Percentiles rank a stretch among this genome's conserved stretches.
Conservation (phyloP, 2,113 vertebrate species). For the Platysteira castanea region DNA sequence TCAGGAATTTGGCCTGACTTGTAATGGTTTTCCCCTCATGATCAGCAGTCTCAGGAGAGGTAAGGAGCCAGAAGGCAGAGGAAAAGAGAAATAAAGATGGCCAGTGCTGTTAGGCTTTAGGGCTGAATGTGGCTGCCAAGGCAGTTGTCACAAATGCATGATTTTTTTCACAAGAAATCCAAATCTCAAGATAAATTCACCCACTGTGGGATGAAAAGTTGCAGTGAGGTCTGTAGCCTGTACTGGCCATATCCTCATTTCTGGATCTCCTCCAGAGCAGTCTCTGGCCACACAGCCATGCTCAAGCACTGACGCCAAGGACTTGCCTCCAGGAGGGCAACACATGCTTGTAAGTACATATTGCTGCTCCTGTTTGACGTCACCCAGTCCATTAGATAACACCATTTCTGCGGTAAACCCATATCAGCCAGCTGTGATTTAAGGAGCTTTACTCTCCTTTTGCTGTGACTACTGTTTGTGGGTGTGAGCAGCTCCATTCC, state of each 20-base stretch:
- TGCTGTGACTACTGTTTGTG: background rate
- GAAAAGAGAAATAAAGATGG: background rate
- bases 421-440: background rate
- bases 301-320: background rate
- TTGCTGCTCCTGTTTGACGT: background rate
- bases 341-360: background rate
- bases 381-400: constrained; percentile 37
- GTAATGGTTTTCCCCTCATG: background rate
- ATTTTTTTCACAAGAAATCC: background rate
- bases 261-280: background rate
- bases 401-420: background rate
- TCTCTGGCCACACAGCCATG: background rate
- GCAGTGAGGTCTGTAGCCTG: background rate
- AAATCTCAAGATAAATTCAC: background rate
- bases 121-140: background rate
- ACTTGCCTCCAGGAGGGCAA: background rate
- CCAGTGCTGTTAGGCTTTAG: background rate
- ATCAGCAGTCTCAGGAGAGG: background rate
- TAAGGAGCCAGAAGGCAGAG: background rate
- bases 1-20: background rate
- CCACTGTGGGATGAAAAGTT: background rate
- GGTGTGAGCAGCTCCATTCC: background rate
- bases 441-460: constrained; percentile 33
- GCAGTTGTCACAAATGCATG: background rate
- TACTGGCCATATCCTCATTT: background rate